Conservation (phyloP, 1,140 invertebrate genomes). For the Mizuhopecten yessoensis region DNA sequence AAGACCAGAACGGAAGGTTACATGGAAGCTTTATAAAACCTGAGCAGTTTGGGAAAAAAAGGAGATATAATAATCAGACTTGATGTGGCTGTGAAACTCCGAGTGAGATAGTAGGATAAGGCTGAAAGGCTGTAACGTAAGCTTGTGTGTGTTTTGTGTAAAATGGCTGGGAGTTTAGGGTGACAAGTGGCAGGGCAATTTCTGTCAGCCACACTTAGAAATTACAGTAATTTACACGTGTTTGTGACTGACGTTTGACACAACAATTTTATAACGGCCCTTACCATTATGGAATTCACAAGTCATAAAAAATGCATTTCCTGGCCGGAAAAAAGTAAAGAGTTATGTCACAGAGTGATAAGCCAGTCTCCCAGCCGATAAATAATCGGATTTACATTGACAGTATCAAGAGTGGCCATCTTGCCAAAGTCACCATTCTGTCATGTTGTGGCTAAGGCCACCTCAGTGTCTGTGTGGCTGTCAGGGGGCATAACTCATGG, state of each 20-base stretch:
- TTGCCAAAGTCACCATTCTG: slow-evolving; percentile 16
- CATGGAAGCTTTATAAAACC: neutral
- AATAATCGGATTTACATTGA: slow-evolving; percentile 29
- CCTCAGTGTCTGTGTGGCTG: neutral
- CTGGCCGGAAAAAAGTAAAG: slow-evolving; percentile 13
- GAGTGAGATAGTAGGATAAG: neutral
- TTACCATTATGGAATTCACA: slow-evolving; percentile 38
- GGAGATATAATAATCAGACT: neutral
- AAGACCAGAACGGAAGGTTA: slow-evolving; percentile 6
- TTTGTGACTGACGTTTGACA: slow-evolving; percentile 38
- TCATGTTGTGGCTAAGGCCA: slow-evolving; percentile 7
- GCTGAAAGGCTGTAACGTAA: slow-evolving; percentile 45
- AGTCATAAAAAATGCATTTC: slow-evolving; percentile 39
- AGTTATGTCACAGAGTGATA: slow-evolving; percentile 27
- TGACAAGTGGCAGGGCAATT: slow-evolving; percentile 45
- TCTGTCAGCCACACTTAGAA: slow-evolving; percentile 47
- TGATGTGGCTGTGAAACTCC: neutral
- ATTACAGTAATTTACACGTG: slow-evolving; percentile 47
- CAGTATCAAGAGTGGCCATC: slow-evolving; percentile 4
- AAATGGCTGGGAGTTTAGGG: slow-evolving; percentile 49
- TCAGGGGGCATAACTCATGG: neutral
- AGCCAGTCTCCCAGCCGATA: neutral
- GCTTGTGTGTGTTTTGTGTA: slow-evolving; percentile 51
- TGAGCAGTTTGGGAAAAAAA: neutral
- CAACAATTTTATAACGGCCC: slow-evolving; percentile 38